These are phyloP conservation scores for Cerceris ruficornis DNA, from an alignment of 2,888 invertebrate species.

Conservation along the genomic window DNA sequence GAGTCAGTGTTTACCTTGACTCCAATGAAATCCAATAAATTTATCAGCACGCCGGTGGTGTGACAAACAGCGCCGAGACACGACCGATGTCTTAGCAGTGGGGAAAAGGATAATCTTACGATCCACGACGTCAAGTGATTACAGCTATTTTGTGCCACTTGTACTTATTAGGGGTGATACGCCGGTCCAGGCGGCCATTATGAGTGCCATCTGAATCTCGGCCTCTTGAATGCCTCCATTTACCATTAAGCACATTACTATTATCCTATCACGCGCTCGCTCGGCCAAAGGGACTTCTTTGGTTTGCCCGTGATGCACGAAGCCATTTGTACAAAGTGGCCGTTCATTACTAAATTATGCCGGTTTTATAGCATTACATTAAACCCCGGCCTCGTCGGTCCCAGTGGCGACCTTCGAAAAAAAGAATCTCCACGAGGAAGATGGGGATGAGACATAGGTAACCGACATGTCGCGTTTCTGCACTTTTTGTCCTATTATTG, in stretches of 20 bases:
- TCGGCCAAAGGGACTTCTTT: conserved; percentile 76
- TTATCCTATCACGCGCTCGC: conserved; percentile 80
- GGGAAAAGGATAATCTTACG: conserved; percentile 74
- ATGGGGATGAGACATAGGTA: conserved; percentile 24
- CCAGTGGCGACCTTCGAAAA: conserved; percentile 61
- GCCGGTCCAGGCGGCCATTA: conserved; percentile 78
- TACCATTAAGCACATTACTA: conserved; percentile 82
- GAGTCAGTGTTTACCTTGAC: background rate
- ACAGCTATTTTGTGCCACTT: conserved; percentile 82
- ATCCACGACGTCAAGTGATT: conserved; percentile 78
- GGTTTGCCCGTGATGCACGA: conserved; percentile 77
- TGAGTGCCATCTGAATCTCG: conserved; percentile 81
- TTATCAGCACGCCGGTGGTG: background rate
- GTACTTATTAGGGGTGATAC: conserved; percentile 81
- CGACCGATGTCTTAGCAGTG: conserved; percentile 56
- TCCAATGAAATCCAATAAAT: conserved; percentile 14
- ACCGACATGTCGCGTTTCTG: conserved; percentile 22
- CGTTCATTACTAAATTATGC: conserved; percentile 81
- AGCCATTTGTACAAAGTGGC: conserved; percentile 81
- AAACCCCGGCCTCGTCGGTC: conserved; percentile 63
- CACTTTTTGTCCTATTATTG: conserved; percentile 7
- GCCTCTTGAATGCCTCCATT: conserved; percentile 81
- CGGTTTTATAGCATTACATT: conserved; percentile 79
- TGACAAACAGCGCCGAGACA: conserved; percentile 35
- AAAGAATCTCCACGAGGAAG: conserved; percentile 32